A percentile compares a stretch with the other conserved stretches of the same genome.
Conservation (phyloP, 2,797 vertebrate genomes). For the Hozukius guyotensis region DNA sequence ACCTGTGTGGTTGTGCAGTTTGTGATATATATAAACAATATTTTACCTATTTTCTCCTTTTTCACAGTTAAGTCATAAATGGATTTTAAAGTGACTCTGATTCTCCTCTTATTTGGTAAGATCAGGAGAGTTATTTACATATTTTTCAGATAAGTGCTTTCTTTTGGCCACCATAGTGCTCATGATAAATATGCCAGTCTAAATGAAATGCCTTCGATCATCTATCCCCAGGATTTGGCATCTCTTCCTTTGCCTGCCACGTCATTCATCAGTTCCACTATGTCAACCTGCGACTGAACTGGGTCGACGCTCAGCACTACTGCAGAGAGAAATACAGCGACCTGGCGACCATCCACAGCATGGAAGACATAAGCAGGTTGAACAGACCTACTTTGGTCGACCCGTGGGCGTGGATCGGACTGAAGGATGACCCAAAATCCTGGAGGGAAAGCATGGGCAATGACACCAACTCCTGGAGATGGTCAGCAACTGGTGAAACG, state of each 20-base stretch:
- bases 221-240: too few relatives aligned
- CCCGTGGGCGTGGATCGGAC: not conserved
- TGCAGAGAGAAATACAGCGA: not conserved
- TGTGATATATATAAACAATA: too few relatives aligned
- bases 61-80: slow-evolving; percentile 3
- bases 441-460: not conserved
- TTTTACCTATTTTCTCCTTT: not conserved
- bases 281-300: not conserved
- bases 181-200: too few relatives aligned
- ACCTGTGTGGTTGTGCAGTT: too few relatives aligned
- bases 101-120: slow-evolving; percentile 15
- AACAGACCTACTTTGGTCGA: not conserved
- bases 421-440: not conserved
- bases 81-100: not conserved
- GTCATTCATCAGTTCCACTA: not conserved
- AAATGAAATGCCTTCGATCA: too few relatives aligned
- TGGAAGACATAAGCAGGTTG: not conserved
- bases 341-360: not conserved
- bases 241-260: too few relatives aligned
- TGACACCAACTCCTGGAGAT: not conserved
- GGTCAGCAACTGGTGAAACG: slow-evolving; percentile 13
- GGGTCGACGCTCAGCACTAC: not conserved
- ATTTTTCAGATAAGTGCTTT: not conserved
- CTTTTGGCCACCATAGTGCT: not conserved
- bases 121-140: not conserved